Percentiles rank a stretch among this genome's conserved stretches.
phyloP scores from a whole-genome alignment of 1,140 invertebrate genomes.

The Anastrepha obliqua region DNA sequence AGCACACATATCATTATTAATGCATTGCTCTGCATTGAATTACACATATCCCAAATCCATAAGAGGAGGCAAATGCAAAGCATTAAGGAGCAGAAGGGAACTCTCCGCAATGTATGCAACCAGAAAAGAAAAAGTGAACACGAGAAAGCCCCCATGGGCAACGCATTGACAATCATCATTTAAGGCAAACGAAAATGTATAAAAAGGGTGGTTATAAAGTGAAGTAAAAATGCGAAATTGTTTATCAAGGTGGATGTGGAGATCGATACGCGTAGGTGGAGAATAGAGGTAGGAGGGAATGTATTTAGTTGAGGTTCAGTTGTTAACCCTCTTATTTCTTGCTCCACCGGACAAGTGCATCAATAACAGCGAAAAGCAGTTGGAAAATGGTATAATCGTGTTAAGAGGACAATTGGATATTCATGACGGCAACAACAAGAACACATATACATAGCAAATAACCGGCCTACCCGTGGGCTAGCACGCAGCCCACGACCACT shows the following conservation, averaged over 20 bases:
- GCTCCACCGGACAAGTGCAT: constrained; percentile 25
- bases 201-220: not conserved
- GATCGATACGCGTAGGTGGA: not conserved
- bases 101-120: not conserved
- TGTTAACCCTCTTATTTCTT: constrained; percentile 1
- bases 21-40: constrained; percentile 61
- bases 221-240: constrained; percentile 31
- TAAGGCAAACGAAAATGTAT: not conserved
- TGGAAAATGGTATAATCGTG: constrained; percentile 43
- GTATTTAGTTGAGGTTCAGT: not conserved
- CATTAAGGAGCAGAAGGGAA: not conserved
- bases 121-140: too few relatives aligned
- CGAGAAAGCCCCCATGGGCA: not conserved
- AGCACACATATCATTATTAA: constrained; percentile 69
- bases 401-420: constrained; percentile 51
- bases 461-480: not conserved
- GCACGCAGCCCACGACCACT: not conserved
- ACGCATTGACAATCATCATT: constrained; percentile 44
- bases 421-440: constrained; percentile 38
- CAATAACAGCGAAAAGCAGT: constrained; percentile 16
- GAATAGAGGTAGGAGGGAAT: not conserved
- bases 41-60: not conserved
- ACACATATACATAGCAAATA: not conserved
- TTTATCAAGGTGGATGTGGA: not conserved
- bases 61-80: not conserved